These are phyloP conservation scores for Diorhabda elongata DNA, from an alignment of 1,140 invertebrate genomes.

Conservation along the genomic window DNA sequence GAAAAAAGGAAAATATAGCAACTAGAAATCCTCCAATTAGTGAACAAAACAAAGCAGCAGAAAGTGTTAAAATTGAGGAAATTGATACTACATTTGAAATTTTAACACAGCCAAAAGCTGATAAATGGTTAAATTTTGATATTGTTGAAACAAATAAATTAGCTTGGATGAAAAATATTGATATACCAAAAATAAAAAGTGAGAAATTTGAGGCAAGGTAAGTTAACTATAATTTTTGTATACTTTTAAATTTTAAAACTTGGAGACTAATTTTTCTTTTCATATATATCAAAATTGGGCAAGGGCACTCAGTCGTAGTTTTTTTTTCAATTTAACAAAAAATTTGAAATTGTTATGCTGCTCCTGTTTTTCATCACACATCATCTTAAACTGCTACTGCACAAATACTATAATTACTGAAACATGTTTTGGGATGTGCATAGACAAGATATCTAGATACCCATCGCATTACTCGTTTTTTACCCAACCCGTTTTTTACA, in stretches of 20 bases:
- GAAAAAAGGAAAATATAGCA: constrained; percentile 22
- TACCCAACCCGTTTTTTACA: too few species aligned
- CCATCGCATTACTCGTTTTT: too few species aligned
- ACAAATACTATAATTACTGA: too few species aligned
- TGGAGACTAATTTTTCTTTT: constrained; percentile 3
- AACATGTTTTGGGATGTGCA: too few species aligned
- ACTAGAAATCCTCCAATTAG: constrained; percentile 39
- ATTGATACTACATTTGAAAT: constrained; percentile 49
- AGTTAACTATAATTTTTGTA: neutral
- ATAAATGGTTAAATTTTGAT: constrained; percentile 80
- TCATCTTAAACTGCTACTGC: too few species aligned
- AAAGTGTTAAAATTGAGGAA: constrained; percentile 35
- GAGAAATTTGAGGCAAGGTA: constrained; percentile 65
- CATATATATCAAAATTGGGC: too few species aligned
- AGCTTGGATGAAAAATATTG: constrained; percentile 75
- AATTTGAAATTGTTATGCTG: too few species aligned
- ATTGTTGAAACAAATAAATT: constrained; percentile 77
- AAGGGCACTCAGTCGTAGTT: too few species aligned
- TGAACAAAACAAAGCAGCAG: constrained; percentile 38
- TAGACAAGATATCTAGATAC: too few species aligned
- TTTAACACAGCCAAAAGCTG: constrained; percentile 56
- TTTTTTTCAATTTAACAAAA: too few species aligned
- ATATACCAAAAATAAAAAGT: constrained; percentile 49
- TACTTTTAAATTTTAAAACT: neutral
- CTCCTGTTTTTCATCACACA: too few species aligned